Evolutionary conservation across 1,140 invertebrate species (phyloP), one percentile per base, ranked within the genome.

Genomic region (Drosophila ambigua): DNA sequence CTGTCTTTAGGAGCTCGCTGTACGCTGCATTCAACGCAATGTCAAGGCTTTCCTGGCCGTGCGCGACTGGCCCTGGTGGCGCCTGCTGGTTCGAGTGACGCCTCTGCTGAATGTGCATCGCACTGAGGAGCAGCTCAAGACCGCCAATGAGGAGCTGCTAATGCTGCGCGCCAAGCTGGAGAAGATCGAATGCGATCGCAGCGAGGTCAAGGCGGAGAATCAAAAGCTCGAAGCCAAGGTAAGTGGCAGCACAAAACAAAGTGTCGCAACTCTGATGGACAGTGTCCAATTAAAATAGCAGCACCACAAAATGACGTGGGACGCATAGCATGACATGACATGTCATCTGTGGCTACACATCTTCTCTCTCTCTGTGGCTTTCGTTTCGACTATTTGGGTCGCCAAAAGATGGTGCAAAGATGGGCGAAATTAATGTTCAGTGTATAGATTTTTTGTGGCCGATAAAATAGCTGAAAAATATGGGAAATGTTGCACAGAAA

Each of bases 41-140:
- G 97, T 99, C 2, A 95, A 96, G 71, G 98, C 97, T 77, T 96
- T 98, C 90, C 94, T 98, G 91, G 94, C 95, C 35, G 97, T 99
- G 1, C 94, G 96, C 49, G 97, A 98, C 92, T 99, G 98, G 98
- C 95, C 97, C 4, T 99, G 98, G 98, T 99, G 98, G 98, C 93
- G 97, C 57, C 93, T 99, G 50, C 95, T 98, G 87, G 96, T 98
- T 20, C 95, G 97, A 77, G 96, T 99, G 31, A 96, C 96, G 44
- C 98, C 98, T 16, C 93, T 99, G 54, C 93, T 99, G 16, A 98
- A 98, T 90, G 97, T 98, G 5, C 97, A 98, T 91, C 94, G 97
- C 58, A 98, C 97, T 13, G 98, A 99, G 91, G 97, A 98, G 92
- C 96, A 98, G 83, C 94, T 98, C 4, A 92, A 94, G 94, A 82